These are phyloP conservation scores for Coendou prehensilis DNA, from an alignment of 2,797 vertebrate genomes.

Conservation along the genomic window DNA sequence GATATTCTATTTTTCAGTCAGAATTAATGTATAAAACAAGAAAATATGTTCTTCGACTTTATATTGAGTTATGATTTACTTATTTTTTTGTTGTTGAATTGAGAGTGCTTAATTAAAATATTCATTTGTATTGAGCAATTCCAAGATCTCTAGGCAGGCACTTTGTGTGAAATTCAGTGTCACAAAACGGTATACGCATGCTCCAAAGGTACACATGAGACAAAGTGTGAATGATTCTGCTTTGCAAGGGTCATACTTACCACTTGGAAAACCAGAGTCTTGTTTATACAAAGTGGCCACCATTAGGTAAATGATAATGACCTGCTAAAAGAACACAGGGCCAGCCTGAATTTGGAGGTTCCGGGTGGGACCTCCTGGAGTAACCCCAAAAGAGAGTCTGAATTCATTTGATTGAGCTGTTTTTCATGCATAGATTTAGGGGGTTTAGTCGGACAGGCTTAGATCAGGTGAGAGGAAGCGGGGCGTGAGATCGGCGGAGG, in stretches of 20 bases:
- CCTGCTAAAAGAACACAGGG: background rate
- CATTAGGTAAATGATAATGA: background rate
- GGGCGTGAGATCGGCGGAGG: fast-evolving
- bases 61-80: conserved; percentile 51
- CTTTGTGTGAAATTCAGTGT: conserved; percentile 14
- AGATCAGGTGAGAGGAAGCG: background rate
- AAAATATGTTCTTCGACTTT: conserved; percentile 14
- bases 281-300: background rate
- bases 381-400: background rate
- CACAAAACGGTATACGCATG: background rate
- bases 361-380: background rate
- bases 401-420: background rate
- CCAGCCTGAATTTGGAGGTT: background rate
- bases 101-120: conserved; percentile 49
- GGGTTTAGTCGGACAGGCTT: background rate
- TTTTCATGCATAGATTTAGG: background rate
- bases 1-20: background rate
- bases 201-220: conserved; percentile 1
- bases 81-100: conserved; percentile 65
- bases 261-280: background rate
- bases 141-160: conserved; percentile 47
- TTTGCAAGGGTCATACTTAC: background rate
- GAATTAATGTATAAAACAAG: conserved; percentile 37
- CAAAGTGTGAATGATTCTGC: background rate
- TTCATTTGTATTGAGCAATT: conserved; percentile 59